These are phyloP conservation scores for Epinephelus fuscoguttatus DNA, from an alignment of 2,113 vertebrate species.

Conservation along the genomic window DNA sequence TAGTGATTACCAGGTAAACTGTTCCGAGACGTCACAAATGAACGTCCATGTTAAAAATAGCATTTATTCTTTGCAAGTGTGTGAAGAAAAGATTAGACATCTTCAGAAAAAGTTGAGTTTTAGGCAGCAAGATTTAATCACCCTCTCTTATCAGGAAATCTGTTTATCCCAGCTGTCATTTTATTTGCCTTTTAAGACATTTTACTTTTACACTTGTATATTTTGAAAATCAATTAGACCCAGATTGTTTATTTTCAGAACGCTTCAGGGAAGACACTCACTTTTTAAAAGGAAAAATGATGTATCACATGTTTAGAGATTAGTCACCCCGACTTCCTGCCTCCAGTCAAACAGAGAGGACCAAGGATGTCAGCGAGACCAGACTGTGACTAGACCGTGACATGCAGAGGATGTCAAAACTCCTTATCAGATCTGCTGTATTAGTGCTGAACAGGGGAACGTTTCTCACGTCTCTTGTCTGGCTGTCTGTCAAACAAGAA, in stretches of 20 bases:
- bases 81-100: not conserved
- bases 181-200: not conserved
- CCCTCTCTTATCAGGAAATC: not conserved
- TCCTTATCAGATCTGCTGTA: conserved; percentile 7
- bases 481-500: not conserved
- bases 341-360: not conserved
- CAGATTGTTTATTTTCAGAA: not conserved
- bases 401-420: not conserved
- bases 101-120: not conserved
- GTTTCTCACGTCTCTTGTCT: not conserved
- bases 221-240: not conserved
- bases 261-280: not conserved
- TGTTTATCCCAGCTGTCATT: not conserved
- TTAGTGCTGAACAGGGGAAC: not conserved
- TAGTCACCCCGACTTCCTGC: conserved; percentile 50
- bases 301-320: not conserved
- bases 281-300: not conserved
- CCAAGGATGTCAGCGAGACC: conserved; percentile 7
- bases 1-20: too few relatives aligned
- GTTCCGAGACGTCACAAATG: not conserved
- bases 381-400: conserved; percentile 34
- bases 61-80: too few relatives aligned
- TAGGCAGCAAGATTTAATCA: not conserved
- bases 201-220: not conserved
- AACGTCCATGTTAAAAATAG: not conserved